Base-by-base conservation (phyloP, 2,888 invertebrate species). In the Prosapia bicincta region DNA sequence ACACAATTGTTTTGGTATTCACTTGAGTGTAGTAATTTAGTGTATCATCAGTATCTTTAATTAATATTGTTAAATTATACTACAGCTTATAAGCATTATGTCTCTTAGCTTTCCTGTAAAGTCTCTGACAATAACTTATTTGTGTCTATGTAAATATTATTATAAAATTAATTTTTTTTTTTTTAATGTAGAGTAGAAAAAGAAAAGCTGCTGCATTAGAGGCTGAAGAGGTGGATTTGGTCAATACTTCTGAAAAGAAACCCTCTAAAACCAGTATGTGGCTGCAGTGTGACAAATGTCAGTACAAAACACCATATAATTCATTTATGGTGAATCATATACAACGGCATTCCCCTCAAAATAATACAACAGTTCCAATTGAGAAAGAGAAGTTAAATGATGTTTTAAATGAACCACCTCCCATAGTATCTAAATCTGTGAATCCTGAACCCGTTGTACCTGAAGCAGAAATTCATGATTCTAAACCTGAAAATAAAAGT, bases 211-310 rank as follows among this genome's bases (percentile, higher is more conserved):
- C 38, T n/a, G 69, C 20, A 5, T 13, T 70, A 66, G 70, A 69
- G 26, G 69, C 71, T 26, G 74, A 76, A n/a, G 72, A 72, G 26
- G 78, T 79, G 10, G 77, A 79, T 2, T 78, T 79, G 13, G 32
- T 71, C 13, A 73, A 75, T 20, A 26, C 69, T 28, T 25, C 68
- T 7, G 38, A 76, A 2, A 75, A 77, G 10, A 77, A 78, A 20
- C 79, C 81, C 20, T 74, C 77, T 30, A 82, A 82, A 76, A 78
- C 81, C 10, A 77, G 79, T 66, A 78, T 80, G 71, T 84, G 83
- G 83, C 78, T 85, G 80, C 84, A 84, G 77, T 85, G 85, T 73
- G 83, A 85, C 76, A 83, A 83, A 70, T 85, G 85, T 78, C 81
- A 82, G 79, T 85, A 85, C 75, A 84, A 84, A 0, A 85, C 85